A percentile compares a stretch with the other conserved stretches of the same genome.
These are phyloP conservation scores for Hoplostethus atlanticus DNA, from an alignment of 2,797 vertebrate species.

Conservation along the genomic window DNA sequence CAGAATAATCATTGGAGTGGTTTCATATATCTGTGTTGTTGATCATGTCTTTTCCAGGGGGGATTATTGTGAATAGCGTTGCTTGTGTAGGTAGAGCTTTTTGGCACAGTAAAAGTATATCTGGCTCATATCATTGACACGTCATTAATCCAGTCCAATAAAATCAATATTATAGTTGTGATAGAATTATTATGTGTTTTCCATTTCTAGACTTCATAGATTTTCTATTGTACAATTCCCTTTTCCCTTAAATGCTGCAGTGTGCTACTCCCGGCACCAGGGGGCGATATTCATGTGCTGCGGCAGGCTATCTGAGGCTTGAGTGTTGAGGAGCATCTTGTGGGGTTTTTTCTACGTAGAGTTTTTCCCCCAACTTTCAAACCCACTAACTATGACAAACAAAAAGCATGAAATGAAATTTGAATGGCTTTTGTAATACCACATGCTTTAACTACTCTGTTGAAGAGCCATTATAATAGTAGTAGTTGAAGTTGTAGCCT, in stretches of 20 bases:
- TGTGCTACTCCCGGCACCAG: conserved; percentile 40
- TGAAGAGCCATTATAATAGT: not conserved
- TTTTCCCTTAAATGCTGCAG: conserved; percentile 18
- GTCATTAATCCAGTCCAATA: not conserved
- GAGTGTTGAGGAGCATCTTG: not conserved
- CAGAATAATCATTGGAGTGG: not conserved
- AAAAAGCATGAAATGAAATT: not conserved
- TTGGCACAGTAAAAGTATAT: not conserved
- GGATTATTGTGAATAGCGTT: not conserved
- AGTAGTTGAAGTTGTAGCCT: not conserved
- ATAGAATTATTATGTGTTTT: not conserved
- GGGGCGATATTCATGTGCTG: conserved; percentile 46
- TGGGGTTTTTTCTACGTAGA: not conserved
- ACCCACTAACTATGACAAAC: conserved; percentile 1
- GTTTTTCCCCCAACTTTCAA: not conserved
- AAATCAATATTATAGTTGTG: not conserved
- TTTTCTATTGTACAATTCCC: not conserved
- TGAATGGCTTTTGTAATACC: not conserved
- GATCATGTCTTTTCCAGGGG: too few relatives aligned
- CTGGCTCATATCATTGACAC: not conserved
- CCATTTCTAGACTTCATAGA: not conserved
- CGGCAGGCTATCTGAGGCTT: not conserved
- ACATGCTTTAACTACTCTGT: not conserved
- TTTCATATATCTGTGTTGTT: too few relatives aligned
- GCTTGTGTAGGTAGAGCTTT: too few relatives aligned